These are phyloP conservation scores for Pseudopodoces humilis DNA, from an alignment of 2,113 vertebrate genomes.

Conservation along the genomic window DNA sequence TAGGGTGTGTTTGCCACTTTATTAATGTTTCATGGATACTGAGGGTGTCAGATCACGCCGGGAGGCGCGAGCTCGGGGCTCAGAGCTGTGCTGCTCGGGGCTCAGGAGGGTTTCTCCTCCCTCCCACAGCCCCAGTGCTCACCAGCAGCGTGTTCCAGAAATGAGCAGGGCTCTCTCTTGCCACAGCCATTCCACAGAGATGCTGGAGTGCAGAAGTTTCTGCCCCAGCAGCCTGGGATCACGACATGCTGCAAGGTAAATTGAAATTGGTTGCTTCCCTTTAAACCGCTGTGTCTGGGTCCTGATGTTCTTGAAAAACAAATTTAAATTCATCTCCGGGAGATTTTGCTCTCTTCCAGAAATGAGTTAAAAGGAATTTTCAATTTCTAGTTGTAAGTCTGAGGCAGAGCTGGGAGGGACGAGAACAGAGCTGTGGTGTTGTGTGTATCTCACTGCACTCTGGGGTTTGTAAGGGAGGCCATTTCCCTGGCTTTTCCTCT, in stretches of 20 bases:
- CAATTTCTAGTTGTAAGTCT: not conserved
- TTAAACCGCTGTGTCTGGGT: not conserved
- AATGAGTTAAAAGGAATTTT: slow-evolving; percentile 1
- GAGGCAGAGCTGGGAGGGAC: not conserved
- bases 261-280: not conserved
- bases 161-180: not conserved
- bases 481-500: not conserved
- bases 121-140: not conserved
- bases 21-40: too few species aligned
- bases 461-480: not conserved
- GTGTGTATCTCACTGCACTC: not conserved
- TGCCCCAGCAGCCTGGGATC: slow-evolving; percentile 5
- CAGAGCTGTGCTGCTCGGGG: not conserved
- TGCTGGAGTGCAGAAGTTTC: not conserved
- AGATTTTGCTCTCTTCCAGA: not conserved
- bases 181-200: not conserved
- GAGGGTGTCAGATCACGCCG: not conserved
- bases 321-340: not conserved
- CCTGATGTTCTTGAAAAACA: slow-evolving; percentile 25
- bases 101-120: not conserved
- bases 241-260: not conserved
- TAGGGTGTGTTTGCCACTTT: not conserved
- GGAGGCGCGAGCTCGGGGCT: not conserved
- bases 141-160: not conserved
- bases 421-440: not conserved